A percentile compares a stretch with the other conserved stretches of the same genome.
These are phyloP conservation scores for Mesopsocus fuscifrons DNA, from an alignment of 2,888 invertebrate genomes.

Conservation along the genomic window DNA sequence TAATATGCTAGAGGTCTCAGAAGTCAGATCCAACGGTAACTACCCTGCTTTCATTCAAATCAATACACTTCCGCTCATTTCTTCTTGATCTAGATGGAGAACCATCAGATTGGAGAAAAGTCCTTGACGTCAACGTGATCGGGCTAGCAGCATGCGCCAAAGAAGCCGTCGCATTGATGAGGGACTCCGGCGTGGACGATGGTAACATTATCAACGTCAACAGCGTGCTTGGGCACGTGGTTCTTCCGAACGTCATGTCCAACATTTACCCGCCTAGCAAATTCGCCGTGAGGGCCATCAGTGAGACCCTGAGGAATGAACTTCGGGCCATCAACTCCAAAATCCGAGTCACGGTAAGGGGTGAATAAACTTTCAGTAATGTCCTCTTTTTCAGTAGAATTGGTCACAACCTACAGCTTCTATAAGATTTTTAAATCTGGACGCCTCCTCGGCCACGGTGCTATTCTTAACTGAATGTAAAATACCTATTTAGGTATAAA, in stretches of 20 bases:
- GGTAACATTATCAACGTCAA: background rate
- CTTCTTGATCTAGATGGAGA: slow-evolving; percentile 18
- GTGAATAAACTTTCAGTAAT: background rate
- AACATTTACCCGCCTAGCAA: slow-evolving; percentile 23
- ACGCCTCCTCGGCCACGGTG: too few relatives aligned
- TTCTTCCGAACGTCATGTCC: slow-evolving; percentile 14
- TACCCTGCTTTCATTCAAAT: too few relatives aligned
- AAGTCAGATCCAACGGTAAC: too few relatives aligned
- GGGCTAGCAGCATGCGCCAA: slow-evolving; percentile 20
- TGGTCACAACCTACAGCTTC: too few relatives aligned
- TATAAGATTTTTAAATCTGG: too few relatives aligned
- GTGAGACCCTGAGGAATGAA: slow-evolving; percentile 24
- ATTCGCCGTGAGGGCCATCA: slow-evolving; percentile 22
- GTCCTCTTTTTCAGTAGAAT: too few relatives aligned
- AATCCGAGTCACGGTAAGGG: slow-evolving; percentile 17
- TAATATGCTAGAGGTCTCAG: too few relatives aligned
- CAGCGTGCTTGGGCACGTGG: slow-evolving; percentile 20
- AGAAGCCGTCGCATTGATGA: slow-evolving; percentile 19
- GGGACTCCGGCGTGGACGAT: slow-evolving; percentile 18
- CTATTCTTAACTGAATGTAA: too few relatives aligned
- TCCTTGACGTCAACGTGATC: slow-evolving; percentile 19
- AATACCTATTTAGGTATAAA: too few relatives aligned
- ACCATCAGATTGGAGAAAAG: slow-evolving; percentile 9
- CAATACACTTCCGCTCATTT: background rate
- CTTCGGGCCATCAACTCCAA: slow-evolving; percentile 17